A percentile compares a stretch with the other conserved stretches of the same genome.
Conservation (phyloP, 2,113 vertebrate species). For the Corydoras maculifer region DNA sequence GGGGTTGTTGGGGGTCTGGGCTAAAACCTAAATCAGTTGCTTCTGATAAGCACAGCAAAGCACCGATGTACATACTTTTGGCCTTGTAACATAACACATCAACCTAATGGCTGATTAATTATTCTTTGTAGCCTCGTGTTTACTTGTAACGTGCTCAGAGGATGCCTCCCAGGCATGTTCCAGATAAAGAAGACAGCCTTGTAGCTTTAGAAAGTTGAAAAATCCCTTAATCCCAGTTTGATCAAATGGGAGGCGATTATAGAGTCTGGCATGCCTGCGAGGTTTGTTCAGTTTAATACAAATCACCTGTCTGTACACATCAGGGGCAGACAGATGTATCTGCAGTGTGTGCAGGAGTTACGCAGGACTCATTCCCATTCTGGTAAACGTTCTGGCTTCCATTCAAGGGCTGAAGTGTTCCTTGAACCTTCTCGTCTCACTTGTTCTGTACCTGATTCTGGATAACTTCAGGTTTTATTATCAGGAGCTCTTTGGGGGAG, state of each 20-base stretch:
- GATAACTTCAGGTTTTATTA: neutral
- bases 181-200: neutral
- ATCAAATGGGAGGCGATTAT: neutral
- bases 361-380: too few relatives aligned
- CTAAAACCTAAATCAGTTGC: too few relatives aligned
- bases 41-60: too few relatives aligned
- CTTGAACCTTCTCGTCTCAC: too few relatives aligned
- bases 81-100: too few relatives aligned
- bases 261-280: neutral
- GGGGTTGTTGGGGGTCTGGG: too few relatives aligned
- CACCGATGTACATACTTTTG: too few relatives aligned
- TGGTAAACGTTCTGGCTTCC: too few relatives aligned
- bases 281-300: neutral
- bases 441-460: neutral
- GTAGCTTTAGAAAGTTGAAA: neutral
- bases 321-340: neutral
- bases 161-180: neutral
- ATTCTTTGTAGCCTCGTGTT: neutral
- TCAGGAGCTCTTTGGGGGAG: neutral
- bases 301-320: neutral
- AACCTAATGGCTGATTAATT: neutral
- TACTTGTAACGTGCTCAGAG: neutral
- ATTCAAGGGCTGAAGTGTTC: too few relatives aligned
- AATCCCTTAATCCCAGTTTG: neutral
- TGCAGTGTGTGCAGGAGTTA: neutral